Evolutionary conservation across 2,888 invertebrate genomes (phyloP), one percentile per base, ranked within the genome.

Genomic region (Meiosimyza decipiens): DNA sequence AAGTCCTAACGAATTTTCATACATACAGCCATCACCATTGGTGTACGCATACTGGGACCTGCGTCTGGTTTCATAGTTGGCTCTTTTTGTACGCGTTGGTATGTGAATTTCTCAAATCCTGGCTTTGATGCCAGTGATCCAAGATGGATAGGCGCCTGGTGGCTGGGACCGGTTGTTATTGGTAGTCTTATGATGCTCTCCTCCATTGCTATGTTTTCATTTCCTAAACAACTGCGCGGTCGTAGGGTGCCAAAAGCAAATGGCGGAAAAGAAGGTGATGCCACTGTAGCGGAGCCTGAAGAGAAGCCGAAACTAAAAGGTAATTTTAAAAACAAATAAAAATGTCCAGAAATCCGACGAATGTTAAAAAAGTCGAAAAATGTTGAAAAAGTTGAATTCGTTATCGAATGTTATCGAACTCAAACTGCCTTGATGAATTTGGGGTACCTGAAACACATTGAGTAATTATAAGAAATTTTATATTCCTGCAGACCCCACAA

Each of bases 101-200:
- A 96, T 87, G 95, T 95, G 55, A 92, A 96, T 86, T 91, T 96
- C 22, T 89, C 93, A 3, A 90, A 92, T 84, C 94, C 94, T 0
- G 92, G 92, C 77, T 93, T 94, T 81, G 91, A 92, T 78, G 91
- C 93, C 67, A 91, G 90, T 55, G 95, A 96, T 88, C 94, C 95
- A 6, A 90, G 94, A 86, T 98, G 97, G 96, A 94, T 98, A 64
- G 97, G 98, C 66, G 98, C 98, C 60, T 98, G 98, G 98, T 98
- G 98, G 98, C 89, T 98, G 73, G 86, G 95, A 63, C 90, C 95
- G 84, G 93, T 96, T 76, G 89, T 97, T 81, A 95, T 97, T 81
- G 94, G 96, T 2, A 91, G 92, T 1, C 90, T 96, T 80, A 91
- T 97, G 82, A 91, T 96, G 85, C 80, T 97, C 72, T 92, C 96